Conservation (phyloP, 2,888 invertebrate species). For the Oxycera nigricornis region DNA sequence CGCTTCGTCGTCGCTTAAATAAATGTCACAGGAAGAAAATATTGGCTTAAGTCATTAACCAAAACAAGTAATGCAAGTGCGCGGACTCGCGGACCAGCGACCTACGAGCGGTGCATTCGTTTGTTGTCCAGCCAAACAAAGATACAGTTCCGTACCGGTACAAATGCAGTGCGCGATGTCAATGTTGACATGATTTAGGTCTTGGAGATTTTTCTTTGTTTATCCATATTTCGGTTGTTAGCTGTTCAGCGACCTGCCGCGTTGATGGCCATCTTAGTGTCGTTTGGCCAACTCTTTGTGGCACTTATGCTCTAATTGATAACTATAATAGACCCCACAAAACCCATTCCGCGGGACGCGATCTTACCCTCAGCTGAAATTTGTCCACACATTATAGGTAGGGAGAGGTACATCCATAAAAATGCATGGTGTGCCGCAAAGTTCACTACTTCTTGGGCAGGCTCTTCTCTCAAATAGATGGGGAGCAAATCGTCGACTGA, state of each 20-base stretch:
- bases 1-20: conserved; percentile 23
- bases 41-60: conserved; percentile 52
- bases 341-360: conserved; percentile 1
- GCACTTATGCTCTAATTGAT: conserved; percentile 38
- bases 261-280: conserved; percentile 12
- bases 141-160: conserved; percentile 28
- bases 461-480: background rate
- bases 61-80: conserved; percentile 48
- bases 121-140: conserved; percentile 39
- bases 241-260: conserved; percentile 32
- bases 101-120: conserved; percentile 31
- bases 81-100: background rate
- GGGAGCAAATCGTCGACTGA: background rate
- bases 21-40: conserved; percentile 53
- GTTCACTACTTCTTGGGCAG: background rate
- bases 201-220: conserved; percentile 35
- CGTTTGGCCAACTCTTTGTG: conserved; percentile 2
- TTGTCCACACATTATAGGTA: conserved; percentile 1
- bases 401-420: background rate
- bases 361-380: background rate
- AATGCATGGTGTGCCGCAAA: background rate
- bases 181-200: conserved; percentile 32
- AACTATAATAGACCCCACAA: conserved; percentile 39
- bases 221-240: conserved; percentile 26
- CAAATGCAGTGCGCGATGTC: conserved; percentile 15